phyloP scores from a whole-genome alignment of 2,797 vertebrate genomes.

The Molossus molossus region DNA sequence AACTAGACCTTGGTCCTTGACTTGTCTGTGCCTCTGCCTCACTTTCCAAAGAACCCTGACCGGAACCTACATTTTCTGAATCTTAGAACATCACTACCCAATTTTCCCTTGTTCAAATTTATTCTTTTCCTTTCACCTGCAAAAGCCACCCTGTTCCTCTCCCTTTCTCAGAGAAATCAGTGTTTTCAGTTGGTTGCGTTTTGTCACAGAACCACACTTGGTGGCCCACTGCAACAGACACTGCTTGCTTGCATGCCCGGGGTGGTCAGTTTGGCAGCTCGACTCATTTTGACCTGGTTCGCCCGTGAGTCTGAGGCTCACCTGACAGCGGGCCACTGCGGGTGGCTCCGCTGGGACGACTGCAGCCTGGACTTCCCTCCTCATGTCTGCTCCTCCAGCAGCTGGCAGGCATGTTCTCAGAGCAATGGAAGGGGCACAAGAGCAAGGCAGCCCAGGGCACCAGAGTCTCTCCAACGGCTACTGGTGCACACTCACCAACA shows the following conservation, averaged over 20 bases:
- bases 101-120: constrained; percentile 14
- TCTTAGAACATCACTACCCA: not conserved
- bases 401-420: not conserved
- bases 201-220: not conserved
- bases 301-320: not conserved
- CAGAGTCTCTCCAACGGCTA: not conserved
- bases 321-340: not conserved
- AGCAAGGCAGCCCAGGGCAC: not conserved
- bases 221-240: not conserved
- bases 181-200: not conserved
- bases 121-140: not conserved
- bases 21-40: not conserved
- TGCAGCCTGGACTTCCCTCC: not conserved
- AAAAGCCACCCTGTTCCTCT: not conserved
- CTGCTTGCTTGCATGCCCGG: not conserved
- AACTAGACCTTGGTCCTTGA: not conserved
- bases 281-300: not conserved
- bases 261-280: not conserved
- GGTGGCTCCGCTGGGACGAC: not conserved
- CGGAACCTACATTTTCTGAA: not conserved
- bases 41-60: not conserved
- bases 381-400: not conserved
- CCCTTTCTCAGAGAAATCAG: not conserved
- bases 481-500: not conserved
- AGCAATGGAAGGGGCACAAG: not conserved